A percentile compares a stretch with the other conserved stretches of the same genome.
Evolutionary conservation across 2,888 invertebrate species (phyloP).

Genomic region (Trisateles emortualis): DNA sequence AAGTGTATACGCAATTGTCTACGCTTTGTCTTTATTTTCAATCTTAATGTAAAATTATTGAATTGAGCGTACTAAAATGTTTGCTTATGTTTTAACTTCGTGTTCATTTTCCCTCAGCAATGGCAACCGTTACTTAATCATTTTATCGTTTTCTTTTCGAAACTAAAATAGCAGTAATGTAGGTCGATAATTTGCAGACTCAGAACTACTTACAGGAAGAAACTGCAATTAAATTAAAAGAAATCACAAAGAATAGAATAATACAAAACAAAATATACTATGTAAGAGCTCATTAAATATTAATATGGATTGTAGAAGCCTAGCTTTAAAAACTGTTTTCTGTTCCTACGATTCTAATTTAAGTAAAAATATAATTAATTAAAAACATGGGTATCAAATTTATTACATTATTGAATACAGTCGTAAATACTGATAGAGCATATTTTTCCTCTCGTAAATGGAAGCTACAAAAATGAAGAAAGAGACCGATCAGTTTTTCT

Average conservation of each 20-base stretch:
- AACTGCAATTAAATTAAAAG: no score
- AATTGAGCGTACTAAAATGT: no score
- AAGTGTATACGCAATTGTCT: neutral
- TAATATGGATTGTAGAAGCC: no score
- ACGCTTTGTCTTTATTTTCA: neutral
- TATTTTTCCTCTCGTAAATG: slow-evolving; percentile 7
- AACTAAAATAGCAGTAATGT: neutral
- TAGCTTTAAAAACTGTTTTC: no score
- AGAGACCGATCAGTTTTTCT: slow-evolving; percentile 35
- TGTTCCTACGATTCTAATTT: no score
- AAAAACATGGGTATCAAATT: no score
- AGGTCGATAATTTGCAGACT: neutral
- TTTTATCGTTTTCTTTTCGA: neutral
- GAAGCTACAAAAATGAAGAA: slow-evolving; percentile 31
- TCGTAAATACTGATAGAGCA: slow-evolving; percentile 4
- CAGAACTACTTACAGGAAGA: no score
- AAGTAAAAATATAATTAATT: no score
- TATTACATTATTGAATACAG: slow-evolving; percentile 11
- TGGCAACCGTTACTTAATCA: neutral
- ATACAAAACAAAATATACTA: no score
- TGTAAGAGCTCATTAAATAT: no score
- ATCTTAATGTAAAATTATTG: neutral
- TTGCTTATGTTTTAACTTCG: neutral
- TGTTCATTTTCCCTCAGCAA: neutral
- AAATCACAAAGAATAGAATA: no score